These are phyloP conservation scores for Ophion obscuratus DNA, from an alignment of 2,888 invertebrate genomes.

Conservation along the genomic window DNA sequence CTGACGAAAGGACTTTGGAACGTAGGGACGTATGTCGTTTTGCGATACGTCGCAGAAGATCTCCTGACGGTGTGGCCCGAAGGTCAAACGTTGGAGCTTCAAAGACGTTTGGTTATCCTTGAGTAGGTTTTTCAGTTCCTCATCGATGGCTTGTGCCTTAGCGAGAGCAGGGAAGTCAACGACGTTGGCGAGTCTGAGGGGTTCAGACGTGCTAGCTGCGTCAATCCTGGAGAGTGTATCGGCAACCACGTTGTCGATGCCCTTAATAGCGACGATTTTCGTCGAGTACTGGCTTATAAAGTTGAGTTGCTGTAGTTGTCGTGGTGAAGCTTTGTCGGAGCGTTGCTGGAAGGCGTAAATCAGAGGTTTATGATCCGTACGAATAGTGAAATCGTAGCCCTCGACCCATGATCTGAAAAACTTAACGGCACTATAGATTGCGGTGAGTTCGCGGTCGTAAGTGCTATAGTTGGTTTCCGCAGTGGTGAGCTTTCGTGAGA, in stretches of 20 bases:
- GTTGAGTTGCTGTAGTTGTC: not conserved
- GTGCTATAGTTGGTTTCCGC: slow-evolving; percentile 37
- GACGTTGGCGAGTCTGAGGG: too few species aligned
- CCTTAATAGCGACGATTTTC: not conserved
- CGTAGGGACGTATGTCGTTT: not conserved
- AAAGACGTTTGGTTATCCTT: too few species aligned
- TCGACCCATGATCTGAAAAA: too few species aligned
- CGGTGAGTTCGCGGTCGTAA: not conserved
- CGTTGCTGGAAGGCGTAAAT: too few species aligned
- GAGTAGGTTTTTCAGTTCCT: not conserved
- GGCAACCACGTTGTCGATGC: slow-evolving; percentile 21
- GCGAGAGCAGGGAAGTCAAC: not conserved
- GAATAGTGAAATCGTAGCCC: not conserved
- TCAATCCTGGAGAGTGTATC: slow-evolving; percentile 43
- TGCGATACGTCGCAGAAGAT: too few species aligned
- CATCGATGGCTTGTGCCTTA: not conserved
- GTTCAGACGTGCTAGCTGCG: not conserved
- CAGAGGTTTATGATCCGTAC: slow-evolving; percentile 50
- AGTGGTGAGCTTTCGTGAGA: too few species aligned
- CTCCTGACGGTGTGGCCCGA: too few species aligned
- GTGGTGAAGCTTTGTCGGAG: too few species aligned
- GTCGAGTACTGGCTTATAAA: slow-evolving; percentile 45
- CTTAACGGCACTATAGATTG: too few species aligned
- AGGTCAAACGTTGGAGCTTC: too few species aligned
- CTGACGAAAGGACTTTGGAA: not conserved